Evolutionary conservation across 2,888 invertebrate genomes (phyloP).

Genomic region (Himalopsyche kuldschensis): DNA sequence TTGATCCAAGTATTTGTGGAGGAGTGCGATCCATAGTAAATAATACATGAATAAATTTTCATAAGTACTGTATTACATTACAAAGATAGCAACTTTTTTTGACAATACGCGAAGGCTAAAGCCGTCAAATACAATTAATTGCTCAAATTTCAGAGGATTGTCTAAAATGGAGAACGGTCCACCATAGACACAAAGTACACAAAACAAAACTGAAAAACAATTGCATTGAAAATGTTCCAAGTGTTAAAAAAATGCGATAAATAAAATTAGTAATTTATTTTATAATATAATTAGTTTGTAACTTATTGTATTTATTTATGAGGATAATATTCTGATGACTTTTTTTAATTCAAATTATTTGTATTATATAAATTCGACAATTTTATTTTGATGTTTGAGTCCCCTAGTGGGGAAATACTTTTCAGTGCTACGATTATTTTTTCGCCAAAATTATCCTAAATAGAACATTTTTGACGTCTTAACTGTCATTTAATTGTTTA

Average conservation of each 20-base stretch:
- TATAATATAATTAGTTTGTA: no score
- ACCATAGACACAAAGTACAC: slow-evolving; percentile 6
- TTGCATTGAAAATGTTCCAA: neutral
- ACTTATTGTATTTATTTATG: no score
- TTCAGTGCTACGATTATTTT: neutral
- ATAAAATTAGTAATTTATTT: no score
- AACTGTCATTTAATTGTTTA: no score
- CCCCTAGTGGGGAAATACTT: no score
- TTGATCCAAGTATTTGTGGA: slow-evolving; percentile 15
- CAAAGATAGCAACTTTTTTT: neutral
- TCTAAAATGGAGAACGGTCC: slow-evolving; percentile 8
- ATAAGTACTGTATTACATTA: neutral
- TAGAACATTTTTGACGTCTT: no score
- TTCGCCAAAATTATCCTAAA: neutral
- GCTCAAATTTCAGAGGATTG: neutral
- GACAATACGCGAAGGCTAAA: neutral
- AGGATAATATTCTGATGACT: no score
- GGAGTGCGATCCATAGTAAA: slow-evolving; percentile 28
- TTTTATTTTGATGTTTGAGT: no score
- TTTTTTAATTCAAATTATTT: no score
- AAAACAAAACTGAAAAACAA: slow-evolving; percentile 1
- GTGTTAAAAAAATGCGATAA: neutral
- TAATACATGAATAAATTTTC: slow-evolving; percentile 1
- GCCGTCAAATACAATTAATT: neutral
- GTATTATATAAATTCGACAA: no score